Conservation (phyloP, 2,888 invertebrate species). For the Dicyrtomina minuta region DNA sequence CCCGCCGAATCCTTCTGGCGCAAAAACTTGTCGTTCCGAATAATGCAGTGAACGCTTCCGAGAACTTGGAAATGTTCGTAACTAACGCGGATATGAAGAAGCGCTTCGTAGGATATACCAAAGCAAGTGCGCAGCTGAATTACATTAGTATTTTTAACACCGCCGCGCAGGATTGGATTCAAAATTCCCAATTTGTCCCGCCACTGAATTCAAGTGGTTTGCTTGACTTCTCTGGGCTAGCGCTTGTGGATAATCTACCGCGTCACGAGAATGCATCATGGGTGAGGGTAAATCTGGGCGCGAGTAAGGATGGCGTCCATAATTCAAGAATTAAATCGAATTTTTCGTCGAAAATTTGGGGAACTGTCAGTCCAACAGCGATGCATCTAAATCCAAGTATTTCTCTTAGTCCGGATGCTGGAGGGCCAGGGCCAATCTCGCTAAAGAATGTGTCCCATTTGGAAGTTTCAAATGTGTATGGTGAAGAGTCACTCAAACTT, state of each 20-base stretch:
- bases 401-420: not conserved
- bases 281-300: not conserved
- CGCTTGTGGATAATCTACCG: conserved; percentile 48
- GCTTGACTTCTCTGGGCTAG: conserved; percentile 42
- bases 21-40: conserved; percentile 32
- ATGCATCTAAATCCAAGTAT: conserved; percentile 6
- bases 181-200: conserved; percentile 4
- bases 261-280: conserved; percentile 37
- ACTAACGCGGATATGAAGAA: no score
- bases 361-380: conserved; percentile 9
- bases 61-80: conserved; percentile 16
- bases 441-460: conserved; percentile 56
- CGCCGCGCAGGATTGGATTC: not conserved
- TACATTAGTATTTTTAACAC: conserved; percentile 18
- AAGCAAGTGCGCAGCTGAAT: conserved; percentile 9
- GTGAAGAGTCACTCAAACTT: conserved; percentile 55
- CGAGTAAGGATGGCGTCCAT: not conserved
- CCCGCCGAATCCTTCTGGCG: conserved; percentile 31
- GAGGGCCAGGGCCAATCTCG: not conserved
- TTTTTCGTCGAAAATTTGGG: conserved; percentile 13
- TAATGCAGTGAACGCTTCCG: not conserved
- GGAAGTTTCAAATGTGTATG: conserved; percentile 64
- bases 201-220: not conserved
- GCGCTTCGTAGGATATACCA: conserved; percentile 9
- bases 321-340: conserved; percentile 18